Evolutionary conservation across 2,113 vertebrate species (phyloP).

Genomic region (Gallinago jamesoni): DNA sequence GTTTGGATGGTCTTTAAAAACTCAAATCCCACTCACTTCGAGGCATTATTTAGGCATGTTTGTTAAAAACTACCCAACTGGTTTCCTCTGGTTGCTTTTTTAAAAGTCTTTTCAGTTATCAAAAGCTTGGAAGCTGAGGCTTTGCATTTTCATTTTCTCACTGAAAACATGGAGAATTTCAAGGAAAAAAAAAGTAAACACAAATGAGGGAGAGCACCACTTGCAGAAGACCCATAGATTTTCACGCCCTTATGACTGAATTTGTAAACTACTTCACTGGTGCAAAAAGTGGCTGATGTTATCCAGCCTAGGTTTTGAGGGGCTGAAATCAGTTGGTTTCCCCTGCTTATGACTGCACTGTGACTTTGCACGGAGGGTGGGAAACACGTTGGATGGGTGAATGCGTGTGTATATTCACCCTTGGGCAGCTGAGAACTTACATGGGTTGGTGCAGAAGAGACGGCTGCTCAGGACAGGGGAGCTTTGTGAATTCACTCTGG

Average conservation of each 20-base stretch:
- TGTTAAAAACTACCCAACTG: background rate
- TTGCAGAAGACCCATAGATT: background rate
- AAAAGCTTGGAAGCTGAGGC: background rate
- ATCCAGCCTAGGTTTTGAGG: background rate
- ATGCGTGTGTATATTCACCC: accelerated
- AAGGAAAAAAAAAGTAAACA: background rate
- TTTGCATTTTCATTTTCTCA: background rate
- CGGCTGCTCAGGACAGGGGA: accelerated
- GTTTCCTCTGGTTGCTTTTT: background rate
- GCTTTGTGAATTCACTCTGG: background rate
- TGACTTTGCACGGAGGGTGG: background rate
- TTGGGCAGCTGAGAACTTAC: background rate
- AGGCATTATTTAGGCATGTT: background rate
- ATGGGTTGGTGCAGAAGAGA: accelerated
- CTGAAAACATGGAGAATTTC: background rate
- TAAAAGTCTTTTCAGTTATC: background rate
- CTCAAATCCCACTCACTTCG: background rate
- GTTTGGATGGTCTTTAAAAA: background rate
- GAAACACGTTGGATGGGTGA: background rate
- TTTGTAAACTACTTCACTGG: background rate
- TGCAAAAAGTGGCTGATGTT: background rate
- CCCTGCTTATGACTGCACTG: accelerated
- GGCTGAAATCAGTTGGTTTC: background rate
- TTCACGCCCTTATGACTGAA: background rate
- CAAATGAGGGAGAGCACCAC: background rate